Conservation (phyloP, 2,888 invertebrate species). For the Yponomeuta sedellus region DNA sequence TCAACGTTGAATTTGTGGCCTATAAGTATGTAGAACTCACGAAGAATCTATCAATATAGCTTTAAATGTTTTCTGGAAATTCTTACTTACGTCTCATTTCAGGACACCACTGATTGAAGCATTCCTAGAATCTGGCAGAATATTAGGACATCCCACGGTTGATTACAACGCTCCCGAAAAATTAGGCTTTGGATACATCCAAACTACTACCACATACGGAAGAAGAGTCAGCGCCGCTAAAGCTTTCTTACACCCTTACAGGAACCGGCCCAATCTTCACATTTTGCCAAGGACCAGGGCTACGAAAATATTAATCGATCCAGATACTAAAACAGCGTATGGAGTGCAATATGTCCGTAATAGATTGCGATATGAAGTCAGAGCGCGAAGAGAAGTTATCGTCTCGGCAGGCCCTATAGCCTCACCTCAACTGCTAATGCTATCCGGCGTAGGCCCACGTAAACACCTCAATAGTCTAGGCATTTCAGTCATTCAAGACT, state of each 20-base stretch:
- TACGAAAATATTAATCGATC: slow-evolving; percentile 73
- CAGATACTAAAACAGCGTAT: slow-evolving; percentile 56
- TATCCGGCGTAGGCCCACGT: slow-evolving; percentile 83
- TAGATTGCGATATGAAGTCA: slow-evolving; percentile 53
- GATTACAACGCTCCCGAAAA: slow-evolving; percentile 80
- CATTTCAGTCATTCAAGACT: slow-evolving; percentile 74
- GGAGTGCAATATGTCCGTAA: slow-evolving; percentile 74
- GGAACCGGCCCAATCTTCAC: slow-evolving; percentile 73
- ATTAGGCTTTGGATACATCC: slow-evolving; percentile 78
- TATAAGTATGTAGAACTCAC: slow-evolving; percentile 36
- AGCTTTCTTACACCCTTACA: slow-evolving; percentile 74
- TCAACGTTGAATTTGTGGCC: slow-evolving; percentile 76
- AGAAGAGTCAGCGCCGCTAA: slow-evolving; percentile 76
- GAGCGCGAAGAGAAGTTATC: slow-evolving; percentile 81
- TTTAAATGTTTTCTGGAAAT: background rate
- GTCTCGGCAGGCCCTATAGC: slow-evolving; percentile 87
- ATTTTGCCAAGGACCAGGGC: slow-evolving; percentile 72
- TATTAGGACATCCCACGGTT: slow-evolving; percentile 78
- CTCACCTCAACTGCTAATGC: slow-evolving; percentile 88
- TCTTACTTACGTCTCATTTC: slow-evolving; percentile 23
- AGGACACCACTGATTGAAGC: slow-evolving; percentile 74
- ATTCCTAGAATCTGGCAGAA: slow-evolving; percentile 78
- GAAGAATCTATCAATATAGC: background rate
- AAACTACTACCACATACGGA: slow-evolving; percentile 77
- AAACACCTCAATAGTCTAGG: slow-evolving; percentile 70